A percentile compares a stretch with the other conserved stretches of the same genome.
phyloP scores from a whole-genome alignment of 2,888 invertebrate species.

The Harmothoe impar region DNA sequence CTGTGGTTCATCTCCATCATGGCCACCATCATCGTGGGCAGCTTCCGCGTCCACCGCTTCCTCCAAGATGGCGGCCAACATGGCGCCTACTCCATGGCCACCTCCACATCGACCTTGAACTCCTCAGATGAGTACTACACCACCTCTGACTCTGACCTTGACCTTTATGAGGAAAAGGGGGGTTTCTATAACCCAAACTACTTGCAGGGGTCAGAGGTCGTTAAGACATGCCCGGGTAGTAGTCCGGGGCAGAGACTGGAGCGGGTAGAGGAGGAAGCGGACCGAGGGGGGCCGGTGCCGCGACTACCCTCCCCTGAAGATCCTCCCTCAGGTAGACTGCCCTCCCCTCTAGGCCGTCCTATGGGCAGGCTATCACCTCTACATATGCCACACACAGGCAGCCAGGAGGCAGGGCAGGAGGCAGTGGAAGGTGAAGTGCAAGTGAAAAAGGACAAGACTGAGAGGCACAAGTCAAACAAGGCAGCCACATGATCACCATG shows the following conservation, averaged over 20 bases:
- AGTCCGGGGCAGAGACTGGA: not conserved
- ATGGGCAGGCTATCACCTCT: not conserved
- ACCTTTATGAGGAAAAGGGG: not conserved
- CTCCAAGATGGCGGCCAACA: not conserved
- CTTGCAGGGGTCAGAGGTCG: not conserved
- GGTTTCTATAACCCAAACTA: not conserved
- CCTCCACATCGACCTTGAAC: not conserved
- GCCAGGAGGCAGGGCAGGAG: too few relatives aligned
- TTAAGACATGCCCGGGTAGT: not conserved
- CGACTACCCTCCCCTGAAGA: not conserved
- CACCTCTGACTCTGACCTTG: not conserved
- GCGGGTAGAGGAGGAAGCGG: not conserved
- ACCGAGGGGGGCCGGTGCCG: not conserved
- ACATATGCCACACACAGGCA: not conserved
- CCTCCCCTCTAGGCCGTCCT: too few relatives aligned
- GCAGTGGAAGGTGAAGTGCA: too few relatives aligned
- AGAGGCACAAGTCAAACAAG: too few relatives aligned
- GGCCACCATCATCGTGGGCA: not conserved
- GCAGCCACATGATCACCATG: too few relatives aligned
- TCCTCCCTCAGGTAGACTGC: not conserved
- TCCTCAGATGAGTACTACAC: not conserved
- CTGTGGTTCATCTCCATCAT: not conserved
- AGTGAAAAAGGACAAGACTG: too few relatives aligned
- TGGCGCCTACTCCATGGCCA: constrained; percentile 11
- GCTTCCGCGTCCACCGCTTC: not conserved